Base-by-base conservation (phyloP, 92 coral and sea anemone species). In the Epizoanthus rinbou region DNA sequence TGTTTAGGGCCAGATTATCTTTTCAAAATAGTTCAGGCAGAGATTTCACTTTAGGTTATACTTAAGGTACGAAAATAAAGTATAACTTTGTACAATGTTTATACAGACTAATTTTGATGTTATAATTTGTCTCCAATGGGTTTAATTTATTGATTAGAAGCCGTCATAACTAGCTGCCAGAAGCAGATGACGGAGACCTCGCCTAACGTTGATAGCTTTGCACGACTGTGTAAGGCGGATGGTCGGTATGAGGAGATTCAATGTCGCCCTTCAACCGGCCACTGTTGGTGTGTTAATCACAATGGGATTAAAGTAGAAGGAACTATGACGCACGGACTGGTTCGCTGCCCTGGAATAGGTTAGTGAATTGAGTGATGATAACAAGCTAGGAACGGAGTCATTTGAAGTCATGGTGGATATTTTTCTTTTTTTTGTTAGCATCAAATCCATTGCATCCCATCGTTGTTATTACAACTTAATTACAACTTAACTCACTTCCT, bases 221-320 rank as follows among this genome's bases (percentile, higher is more conserved):
- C 81, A 39, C 92, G 93, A 13, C 74, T 85, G 69, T 95, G 98
- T 80, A 90, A 93, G 62, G 79, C 69, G 17, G 91, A 95, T 54
- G 98, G 98, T 37, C 86, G 84, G 58, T 95, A 88, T 63, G 97
- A 90, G n/a, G 93, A 93, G 59, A 91, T 91, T 5, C 98, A 95
- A 67, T 95, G 98, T 73, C 87, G 79, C 60, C 79, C 89, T 8
- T 89, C 91, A n/a, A 85, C 89, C 57, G 92, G 92, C 21, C 86
- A 80, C 66, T 95, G 98, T 82, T 95, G 98, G 98, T 95, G 98
- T 85, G 98, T 95, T 17, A 91, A 95, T 57, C 87, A 54, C 57
- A 79, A 89, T 16, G 98, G 97, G 39, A 90, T 74, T 14, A 87
- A 89, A 80, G 70, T 81, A 31, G 91, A 87, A 31, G 93, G 83